These are phyloP conservation scores for Galemys pyrenaicus DNA, from an alignment of 2,113 vertebrate species.

Conservation along the genomic window DNA sequence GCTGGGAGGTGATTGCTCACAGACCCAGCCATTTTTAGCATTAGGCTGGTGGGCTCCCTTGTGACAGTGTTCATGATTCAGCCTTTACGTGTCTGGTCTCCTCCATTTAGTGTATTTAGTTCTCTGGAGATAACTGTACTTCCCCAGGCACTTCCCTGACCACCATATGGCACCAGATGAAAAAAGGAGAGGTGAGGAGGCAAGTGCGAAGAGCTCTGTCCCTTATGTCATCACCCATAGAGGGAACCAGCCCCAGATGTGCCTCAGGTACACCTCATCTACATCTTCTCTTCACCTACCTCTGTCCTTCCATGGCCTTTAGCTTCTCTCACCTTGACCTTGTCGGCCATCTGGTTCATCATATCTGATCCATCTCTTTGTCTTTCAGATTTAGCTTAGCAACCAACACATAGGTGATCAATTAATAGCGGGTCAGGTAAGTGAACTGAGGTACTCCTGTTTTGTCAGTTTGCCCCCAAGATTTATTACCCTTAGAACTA, in stretches of 20 bases:
- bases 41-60: accelerated
- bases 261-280: background rate
- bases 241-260: background rate
- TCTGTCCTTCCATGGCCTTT: background rate
- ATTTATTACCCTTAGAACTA: background rate
- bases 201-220: background rate
- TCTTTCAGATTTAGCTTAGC: background rate
- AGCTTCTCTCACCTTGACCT: background rate
- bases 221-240: background rate
- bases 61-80: background rate
- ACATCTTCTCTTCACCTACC: background rate
- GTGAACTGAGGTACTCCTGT: background rate
- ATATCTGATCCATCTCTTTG: background rate
- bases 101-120: background rate
- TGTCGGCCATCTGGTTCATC: background rate
- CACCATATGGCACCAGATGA: background rate
- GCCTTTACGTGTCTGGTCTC: background rate
- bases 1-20: background rate
- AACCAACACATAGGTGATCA: background rate
- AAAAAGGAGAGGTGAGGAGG: background rate
- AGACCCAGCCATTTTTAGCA: background rate
- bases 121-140: background rate
- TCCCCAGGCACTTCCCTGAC: background rate
- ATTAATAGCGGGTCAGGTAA: background rate
- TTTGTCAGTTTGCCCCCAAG: background rate